Evolutionary conservation across 2,888 invertebrate species (phyloP), one percentile per base, ranked within the genome.

Genomic region (Trichogramma dendrolimi): DNA sequence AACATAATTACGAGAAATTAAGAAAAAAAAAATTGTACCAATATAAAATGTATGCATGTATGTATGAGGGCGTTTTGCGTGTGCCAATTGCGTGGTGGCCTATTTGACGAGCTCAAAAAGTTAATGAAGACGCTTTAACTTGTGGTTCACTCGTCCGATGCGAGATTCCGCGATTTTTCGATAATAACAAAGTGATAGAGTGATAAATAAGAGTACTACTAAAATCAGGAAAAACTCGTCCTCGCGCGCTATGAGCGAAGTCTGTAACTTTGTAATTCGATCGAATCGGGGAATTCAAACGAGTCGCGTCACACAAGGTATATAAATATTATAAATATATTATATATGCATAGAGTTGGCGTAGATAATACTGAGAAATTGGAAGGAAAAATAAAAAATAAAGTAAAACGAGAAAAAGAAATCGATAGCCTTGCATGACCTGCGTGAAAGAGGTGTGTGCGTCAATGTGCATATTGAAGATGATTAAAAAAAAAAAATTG

Each of bases 11-110:
- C 42, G 51, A 57, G 52, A 64, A 67, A 63, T 61, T 48, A 55
- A 43, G 51, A 57, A 53, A 64, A 61, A 52, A 62, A 62, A 61
- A 69, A 63, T 62, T 64, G 67, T 69, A 69, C 60, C 60, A 67
- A 62, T 61, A 61, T 56, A 61, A 27, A 27, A 61, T 60, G 58
- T 63, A 62, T 54, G 58, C 57, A 39, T 50, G 61, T 61, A 54
- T 56, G 62, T 60, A 58, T 46, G 61, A 56, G 58, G 4, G 61
- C 60, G 57, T 50, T 64, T 64, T 55, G 51, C 50, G 50, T 39
- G 58, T 62, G 55, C 52, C 58, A 60, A 65, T 47, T 58, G 55
- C 42, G 49, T 49, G 55, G 47, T 52, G 62, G 62, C 61, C 62
- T 65, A 65, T 58, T 54, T 44, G 14, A 53, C 7, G 44, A 49